Evolutionary conservation across 2,113 vertebrate genomes (phyloP).

Genomic region (Entomyzon cyanotis): DNA sequence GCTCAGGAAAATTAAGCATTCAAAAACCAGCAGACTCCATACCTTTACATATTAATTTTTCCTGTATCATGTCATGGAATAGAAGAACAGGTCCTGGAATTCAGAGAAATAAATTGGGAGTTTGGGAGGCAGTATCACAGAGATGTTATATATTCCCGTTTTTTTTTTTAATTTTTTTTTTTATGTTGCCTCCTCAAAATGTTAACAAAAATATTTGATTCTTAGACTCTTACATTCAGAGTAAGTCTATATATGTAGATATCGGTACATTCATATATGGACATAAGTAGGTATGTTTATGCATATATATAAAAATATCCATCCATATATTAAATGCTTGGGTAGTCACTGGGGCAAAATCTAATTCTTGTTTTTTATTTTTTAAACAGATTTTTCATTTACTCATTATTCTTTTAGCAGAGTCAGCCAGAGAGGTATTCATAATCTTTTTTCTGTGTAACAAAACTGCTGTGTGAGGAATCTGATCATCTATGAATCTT

Average conservation of each 20-base stretch:
- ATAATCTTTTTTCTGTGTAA: background rate
- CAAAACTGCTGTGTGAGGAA: background rate
- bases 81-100: background rate
- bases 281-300: background rate
- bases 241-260: background rate
- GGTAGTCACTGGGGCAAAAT: background rate
- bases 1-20: background rate
- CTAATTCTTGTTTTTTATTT: background rate
- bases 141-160: fast-evolving
- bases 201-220: background rate
- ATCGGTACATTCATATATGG: background rate
- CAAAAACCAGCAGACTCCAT: background rate
- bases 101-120: background rate
- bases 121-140: background rate
- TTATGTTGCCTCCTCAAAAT: background rate
- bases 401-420: background rate
- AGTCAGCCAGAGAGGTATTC: background rate
- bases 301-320: background rate
- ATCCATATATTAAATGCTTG: background rate
- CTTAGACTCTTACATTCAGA: background rate
- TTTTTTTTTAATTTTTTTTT: too few relatives aligned
- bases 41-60: background rate
- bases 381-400: background rate
- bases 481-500: background rate
- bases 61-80: background rate